These are phyloP conservation scores for Himalopsyche tibetana DNA, from an alignment of 2,888 invertebrate species.

Conservation along the genomic window DNA sequence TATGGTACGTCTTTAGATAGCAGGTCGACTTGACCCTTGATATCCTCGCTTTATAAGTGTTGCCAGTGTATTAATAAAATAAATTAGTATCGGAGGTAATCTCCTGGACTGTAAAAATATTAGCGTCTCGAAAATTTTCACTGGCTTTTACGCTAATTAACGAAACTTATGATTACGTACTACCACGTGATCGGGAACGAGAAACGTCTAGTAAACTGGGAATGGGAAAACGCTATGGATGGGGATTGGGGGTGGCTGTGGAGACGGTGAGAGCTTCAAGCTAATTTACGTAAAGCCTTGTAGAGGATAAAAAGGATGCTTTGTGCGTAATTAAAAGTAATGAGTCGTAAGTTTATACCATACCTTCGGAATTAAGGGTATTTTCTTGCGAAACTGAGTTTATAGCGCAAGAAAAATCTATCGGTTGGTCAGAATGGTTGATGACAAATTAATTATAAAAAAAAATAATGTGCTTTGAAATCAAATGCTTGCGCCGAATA, in stretches of 20 bases:
- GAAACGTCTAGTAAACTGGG: neutral
- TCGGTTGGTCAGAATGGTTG: neutral
- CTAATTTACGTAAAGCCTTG: conserved; percentile 27
- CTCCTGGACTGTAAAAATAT: neutral
- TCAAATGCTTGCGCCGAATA: too few species aligned
- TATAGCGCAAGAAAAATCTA: neutral
- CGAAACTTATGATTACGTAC: neutral
- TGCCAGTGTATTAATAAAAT: neutral
- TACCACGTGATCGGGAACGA: conserved; percentile 13
- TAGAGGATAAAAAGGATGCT: conserved; percentile 20
- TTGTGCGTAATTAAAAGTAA: conserved; percentile 21
- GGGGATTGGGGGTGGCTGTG: neutral
- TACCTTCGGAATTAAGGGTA: neutral
- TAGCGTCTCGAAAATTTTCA: neutral
- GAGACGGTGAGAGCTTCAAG: conserved; percentile 16
- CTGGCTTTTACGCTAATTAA: conserved; percentile 2
- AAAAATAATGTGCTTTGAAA: too few species aligned
- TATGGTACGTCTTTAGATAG: too few species aligned
- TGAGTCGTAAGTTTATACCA: conserved; percentile 11
- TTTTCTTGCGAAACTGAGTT: neutral
- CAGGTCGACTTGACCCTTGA: too few species aligned
- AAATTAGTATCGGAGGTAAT: neutral
- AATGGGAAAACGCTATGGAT: neutral
- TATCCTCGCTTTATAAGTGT: too few species aligned
- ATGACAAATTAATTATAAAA: too few species aligned